Evolutionary conservation across 2,113 vertebrate genomes (phyloP), one percentile per base, ranked within the genome.

Genomic region (Syrmaticus mikado): DNA sequence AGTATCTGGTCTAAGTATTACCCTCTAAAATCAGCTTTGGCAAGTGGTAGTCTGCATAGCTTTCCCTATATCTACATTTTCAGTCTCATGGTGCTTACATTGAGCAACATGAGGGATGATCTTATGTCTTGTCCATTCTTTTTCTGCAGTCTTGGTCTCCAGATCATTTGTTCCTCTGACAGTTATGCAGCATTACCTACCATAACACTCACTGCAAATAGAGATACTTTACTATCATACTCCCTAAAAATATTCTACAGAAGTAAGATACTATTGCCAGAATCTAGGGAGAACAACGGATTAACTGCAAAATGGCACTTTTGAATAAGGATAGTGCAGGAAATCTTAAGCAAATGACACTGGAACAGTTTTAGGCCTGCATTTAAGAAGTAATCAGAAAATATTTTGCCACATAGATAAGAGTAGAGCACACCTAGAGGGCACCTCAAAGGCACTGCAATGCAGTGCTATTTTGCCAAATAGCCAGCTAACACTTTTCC

Each of bases 1-100:
- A 19, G 8, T 21, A 53, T 53, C 52, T 28, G 52, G 20, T 57
- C n/a, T 61, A n/a, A 0, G 0, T 18, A 52, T 40, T 30, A 43
- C 4, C 2, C 18, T 89, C 61, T 40, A 32, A 67, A 87, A 19
- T 10, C 30, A 73, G 52, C 17, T 5, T 1, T 46, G 11, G 28
- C 24, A 85, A 36, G 38, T 4, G 7, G 2, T 3, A 57, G 11
- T 21, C 25, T 70, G 18, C 22, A 60, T 4, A 81, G 40, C 14
- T 8, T 78, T 71, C 25, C 13, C 60, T 60, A 12, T 17, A 1
- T 21, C 58, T 41, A 0, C 14, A 4, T 32, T 65, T 79, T 65
- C 24, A 46, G 7, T n/a, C 48, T 76, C 67, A 8, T 9, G 28
- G 17, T 53, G 17, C 3, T 72, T 72, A 20, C 7, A 64, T 4